Conservation (phyloP, 2,797 vertebrate genomes). For the Muraenolepis orangiensis region DNA sequence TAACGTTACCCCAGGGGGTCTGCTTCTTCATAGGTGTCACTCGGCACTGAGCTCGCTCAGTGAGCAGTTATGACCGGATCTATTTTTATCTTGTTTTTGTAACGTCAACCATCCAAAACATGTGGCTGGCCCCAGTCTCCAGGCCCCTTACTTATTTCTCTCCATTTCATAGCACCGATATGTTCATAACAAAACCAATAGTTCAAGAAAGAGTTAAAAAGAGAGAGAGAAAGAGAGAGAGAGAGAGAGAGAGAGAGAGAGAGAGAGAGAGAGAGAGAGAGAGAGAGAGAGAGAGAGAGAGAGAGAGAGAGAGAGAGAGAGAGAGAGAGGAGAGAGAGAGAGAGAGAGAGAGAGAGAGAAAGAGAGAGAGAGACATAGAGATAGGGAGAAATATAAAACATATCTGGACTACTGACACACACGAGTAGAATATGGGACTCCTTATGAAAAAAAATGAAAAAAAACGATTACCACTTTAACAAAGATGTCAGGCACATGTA, state of each 20-base stretch:
- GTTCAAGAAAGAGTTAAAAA: conserved; percentile 29
- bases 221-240: conserved; percentile 32
- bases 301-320: conserved; percentile 20
- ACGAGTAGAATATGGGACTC: conserved; percentile 33
- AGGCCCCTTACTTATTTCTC: conserved; percentile 48
- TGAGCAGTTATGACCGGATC: conserved; percentile 60
- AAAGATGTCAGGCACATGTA: conserved; percentile 74
- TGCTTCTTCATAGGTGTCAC: conserved; percentile 72
- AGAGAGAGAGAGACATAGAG: too few species aligned
- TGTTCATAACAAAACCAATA: conserved; percentile 15
- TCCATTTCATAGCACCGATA: conserved; percentile 40
- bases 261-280: conserved; percentile 29
- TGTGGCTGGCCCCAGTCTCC: conserved; percentile 65
- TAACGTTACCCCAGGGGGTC: conserved; percentile 70
- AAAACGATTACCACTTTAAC: conserved; percentile 66
- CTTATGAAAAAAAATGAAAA: too few species aligned
- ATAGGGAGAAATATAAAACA: conserved; percentile 27
- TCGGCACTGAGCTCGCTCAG: conserved; percentile 67
- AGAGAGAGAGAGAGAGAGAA: conserved; percentile 26
- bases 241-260: conserved; percentile 24
- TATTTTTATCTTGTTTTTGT: conserved; percentile 74
- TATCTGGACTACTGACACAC: conserved; percentile 33
- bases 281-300: conserved; percentile 37
- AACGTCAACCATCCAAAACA: conserved; percentile 69
- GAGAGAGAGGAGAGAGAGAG: conserved; percentile 35